phyloP scores from a whole-genome alignment of 2,113 vertebrate genomes.

The Odontesthes bonariensis region DNA sequence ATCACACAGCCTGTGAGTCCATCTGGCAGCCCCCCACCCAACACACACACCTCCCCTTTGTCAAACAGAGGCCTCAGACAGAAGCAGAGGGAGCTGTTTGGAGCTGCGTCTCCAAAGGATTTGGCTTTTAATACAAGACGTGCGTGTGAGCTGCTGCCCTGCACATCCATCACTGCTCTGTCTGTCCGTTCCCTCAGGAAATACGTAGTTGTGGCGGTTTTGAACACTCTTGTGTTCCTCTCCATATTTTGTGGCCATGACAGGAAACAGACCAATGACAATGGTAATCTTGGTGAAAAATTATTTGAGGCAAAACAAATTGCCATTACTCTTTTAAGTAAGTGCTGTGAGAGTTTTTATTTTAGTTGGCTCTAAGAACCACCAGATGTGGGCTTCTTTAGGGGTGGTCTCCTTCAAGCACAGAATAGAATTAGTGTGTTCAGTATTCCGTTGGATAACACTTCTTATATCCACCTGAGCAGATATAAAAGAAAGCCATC shows the following conservation, averaged over 20 bases:
- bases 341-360: slow-evolving; percentile 48
- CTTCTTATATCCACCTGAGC: slow-evolving; percentile 24
- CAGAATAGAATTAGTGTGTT: slow-evolving; percentile 30
- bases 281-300: slow-evolving; percentile 39
- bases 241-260: neutral
- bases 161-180: slow-evolving; percentile 32
- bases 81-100: slow-evolving; percentile 50
- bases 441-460: slow-evolving; percentile 17
- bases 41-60: neutral
- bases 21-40: slow-evolving; percentile 20
- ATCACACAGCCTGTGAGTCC: slow-evolving; percentile 37
- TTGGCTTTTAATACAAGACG: slow-evolving; percentile 13
- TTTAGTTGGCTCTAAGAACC: slow-evolving; percentile 41
- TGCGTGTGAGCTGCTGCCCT: slow-evolving; percentile 3
- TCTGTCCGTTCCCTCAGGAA: slow-evolving; percentile 75
- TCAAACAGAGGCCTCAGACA: slow-evolving; percentile 42
- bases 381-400: slow-evolving; percentile 22
- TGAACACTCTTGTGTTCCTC: slow-evolving; percentile 45
- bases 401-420: slow-evolving; percentile 41
- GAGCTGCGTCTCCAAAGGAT: slow-evolving; percentile 41
- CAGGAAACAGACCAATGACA: slow-evolving; percentile 42
- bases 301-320: slow-evolving; percentile 21
- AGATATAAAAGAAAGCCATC: slow-evolving; percentile 55
- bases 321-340: slow-evolving; percentile 35
- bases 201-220: slow-evolving; percentile 33